Conservation (phyloP, 1,140 invertebrate species). For the Ips nitidus region DNA sequence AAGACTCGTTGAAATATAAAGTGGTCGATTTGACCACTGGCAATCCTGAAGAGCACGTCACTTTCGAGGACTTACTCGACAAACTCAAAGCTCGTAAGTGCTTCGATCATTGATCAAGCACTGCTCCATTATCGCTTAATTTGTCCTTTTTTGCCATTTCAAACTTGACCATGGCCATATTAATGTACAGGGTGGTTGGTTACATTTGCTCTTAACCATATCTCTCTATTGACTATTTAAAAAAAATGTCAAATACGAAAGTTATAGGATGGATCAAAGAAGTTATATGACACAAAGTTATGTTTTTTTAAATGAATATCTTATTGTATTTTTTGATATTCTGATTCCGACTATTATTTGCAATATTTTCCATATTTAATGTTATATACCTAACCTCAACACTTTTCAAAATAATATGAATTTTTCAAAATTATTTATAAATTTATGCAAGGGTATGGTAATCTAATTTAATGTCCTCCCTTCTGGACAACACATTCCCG, state of each 20-base stretch:
- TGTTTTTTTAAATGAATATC: no score
- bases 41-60: conserved; percentile 35
- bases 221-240: background rate
- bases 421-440: no score
- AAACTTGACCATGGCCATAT: background rate
- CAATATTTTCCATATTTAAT: no score
- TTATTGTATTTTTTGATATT: no score
- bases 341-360: no score
- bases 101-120: conserved; percentile 31
- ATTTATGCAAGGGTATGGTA: no score
- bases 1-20: conserved; percentile 45
- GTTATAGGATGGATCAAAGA: no score
- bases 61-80: conserved; percentile 35
- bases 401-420: no score
- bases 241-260: background rate
- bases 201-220: background rate
- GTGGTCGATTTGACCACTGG: conserved; percentile 41
- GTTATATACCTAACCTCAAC: no score
- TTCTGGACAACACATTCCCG: no score
- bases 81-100: conserved; percentile 38
- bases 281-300: no score
- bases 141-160: background rate
- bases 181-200: background rate
- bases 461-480: no score
- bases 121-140: conserved; percentile 1